Evolutionary conservation across 2,113 vertebrate species (phyloP).

Genomic region (Dipodomys stephensi): DNA sequence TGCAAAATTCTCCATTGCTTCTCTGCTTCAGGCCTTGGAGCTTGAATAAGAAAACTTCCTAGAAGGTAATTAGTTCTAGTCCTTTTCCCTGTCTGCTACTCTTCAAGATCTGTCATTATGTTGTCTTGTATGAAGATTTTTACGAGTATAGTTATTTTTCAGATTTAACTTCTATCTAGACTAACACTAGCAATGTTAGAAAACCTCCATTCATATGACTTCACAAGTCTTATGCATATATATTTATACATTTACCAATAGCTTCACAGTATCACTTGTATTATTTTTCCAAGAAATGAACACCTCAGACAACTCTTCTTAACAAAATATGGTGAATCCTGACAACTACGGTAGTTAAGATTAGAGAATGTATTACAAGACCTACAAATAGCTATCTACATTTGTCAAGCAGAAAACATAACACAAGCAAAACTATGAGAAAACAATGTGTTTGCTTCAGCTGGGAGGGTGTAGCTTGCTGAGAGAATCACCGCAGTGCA

Average conservation of each 20-base stretch:
- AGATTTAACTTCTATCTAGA: background rate
- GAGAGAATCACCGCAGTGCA: background rate
- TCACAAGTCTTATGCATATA: background rate
- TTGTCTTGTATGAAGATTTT: background rate
- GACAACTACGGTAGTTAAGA: background rate
- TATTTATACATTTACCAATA: background rate
- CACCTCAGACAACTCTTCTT: background rate
- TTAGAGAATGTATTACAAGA: background rate
- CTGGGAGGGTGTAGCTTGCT: accelerated
- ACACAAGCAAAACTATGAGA: background rate
- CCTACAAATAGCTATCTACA: background rate
- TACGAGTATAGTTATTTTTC: background rate
- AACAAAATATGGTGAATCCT: background rate
- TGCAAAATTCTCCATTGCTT: background rate
- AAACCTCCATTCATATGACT: background rate
- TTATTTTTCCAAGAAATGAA: background rate
- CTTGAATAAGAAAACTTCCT: background rate
- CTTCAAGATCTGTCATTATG: background rate
- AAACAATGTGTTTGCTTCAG: background rate
- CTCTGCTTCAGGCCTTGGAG: background rate
- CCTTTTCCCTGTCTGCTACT: background rate
- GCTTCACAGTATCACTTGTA: background rate
- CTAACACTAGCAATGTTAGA: background rate
- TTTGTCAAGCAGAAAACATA: background rate
- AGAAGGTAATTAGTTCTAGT: background rate